Base-by-base conservation (phyloP, 2,888 invertebrate species). In the Eupelmus urozonus region DNA sequence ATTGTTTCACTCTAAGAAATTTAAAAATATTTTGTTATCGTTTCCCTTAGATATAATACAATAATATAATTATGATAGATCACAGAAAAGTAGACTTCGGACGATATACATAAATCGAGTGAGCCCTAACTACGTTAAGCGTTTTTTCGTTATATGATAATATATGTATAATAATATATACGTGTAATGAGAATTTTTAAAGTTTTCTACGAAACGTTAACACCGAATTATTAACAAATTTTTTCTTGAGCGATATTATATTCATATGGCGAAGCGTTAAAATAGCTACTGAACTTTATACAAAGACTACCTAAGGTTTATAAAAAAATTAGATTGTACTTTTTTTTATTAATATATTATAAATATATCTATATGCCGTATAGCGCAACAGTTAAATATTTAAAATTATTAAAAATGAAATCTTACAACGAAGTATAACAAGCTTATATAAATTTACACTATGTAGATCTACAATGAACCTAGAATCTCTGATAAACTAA, bases 51-150 rank as follows among this genome's bases (percentile, higher is more conserved):
- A 53, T 40, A n/a, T 51, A 60, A 60, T 60, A 42, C 62, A 63
- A 29, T 51, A 70, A 42, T 34, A 34, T 27, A 74, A 69, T 69
- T 55, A 49, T 51, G n/a, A 29, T 72, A 70, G 69, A 78, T 78
- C 78, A 78, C 78, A 78, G 78, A 78, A 67, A 73, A 78, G 74
- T 74, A 63, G 59, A 71, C 45, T 75, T 75, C 20, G 29, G 49
- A 57, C 59, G 53, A 70, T 70, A 16, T 74, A 57, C 63, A 74
- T 25, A 74, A 74, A 70, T 69, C n/a, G 53, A 73, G 57, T 27
- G 63, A 65, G 49, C 20, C 69, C 69, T 74, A 74, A 63, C 59
- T 78, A 70, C n/a, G 7, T 51, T 60, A 70, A 74, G 59, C 62
- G 59, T 29, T 53, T 60, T 51, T 55, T 53, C 63, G n/a, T 29